Base-by-base conservation (phyloP, 64 coral and sea anemone genomes). In the Dendrophyllia cribrosa region DNA sequence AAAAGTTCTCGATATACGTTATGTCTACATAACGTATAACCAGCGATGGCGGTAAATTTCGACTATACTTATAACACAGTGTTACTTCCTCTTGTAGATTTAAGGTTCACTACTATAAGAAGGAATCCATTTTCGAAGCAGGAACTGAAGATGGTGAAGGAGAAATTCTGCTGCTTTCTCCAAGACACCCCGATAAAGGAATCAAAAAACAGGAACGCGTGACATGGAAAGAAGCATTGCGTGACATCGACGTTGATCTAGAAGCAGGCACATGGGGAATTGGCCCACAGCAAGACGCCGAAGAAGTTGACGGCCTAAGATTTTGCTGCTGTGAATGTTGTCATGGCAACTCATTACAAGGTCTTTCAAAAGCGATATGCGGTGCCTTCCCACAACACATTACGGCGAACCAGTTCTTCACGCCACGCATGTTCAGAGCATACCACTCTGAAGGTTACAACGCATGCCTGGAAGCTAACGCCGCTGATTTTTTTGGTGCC, bases 361-460 rank as follows among this genome's bases (percentile, higher is more conserved):
- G 85, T 43, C 15, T 66, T n/a, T 83, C 82, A 9, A 77, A 44
- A 60, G 9, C 22, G 19, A 43, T 92, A 44, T 92, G 76, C 43
- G 94, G 89, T 1, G 74, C 59, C 72, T 96, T 96, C 77, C 94
- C 94, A 58, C 24, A 59, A 25, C 77, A 81, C 79, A 50, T 43
- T 59, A 91, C 89, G 11, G 76, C 85, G 45, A 96, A 96, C 73
- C 94, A 96, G 58, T 85, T 96, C 15, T 96, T 84, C 75, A 96
- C 94, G 5, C 77, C 94, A 17, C 74, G 86, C 25, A 89, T 96
- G 94, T 96, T 96, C 87, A 89, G 75, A 16, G 90, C 86, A 9
- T 96, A 96, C 48, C 94, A 92, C 48, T 74, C 81, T 50, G 94
- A 95, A 73, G 94, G 94, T 13, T 95, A 95, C 51, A 90, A 91